Base-by-base conservation (phyloP, 2,113 vertebrate species). In the Panthera leo region DNA sequence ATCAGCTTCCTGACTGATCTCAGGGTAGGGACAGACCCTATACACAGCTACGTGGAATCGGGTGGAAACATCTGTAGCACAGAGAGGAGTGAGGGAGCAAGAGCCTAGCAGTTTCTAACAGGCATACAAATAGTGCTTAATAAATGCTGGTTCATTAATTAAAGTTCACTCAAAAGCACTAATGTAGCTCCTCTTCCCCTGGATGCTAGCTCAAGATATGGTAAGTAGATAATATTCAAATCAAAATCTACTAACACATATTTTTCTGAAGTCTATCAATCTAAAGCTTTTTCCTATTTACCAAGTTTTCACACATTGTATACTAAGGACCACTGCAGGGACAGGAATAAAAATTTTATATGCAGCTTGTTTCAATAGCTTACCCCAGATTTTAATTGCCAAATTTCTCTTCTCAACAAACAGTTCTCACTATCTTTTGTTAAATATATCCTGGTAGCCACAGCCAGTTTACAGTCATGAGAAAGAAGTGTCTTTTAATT, bases 341-440 rank as follows among this genome's bases (percentile, higher is more conserved):
- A 58, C 48, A 73, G 84, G 11, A 83, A 61, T 86, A 63, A 58
- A 90, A 67, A 34, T 45, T 53, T 39, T 68, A 34, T 5, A 63
- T 19, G 27, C 3, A 65, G 36, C 13, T 63, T 76, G 45, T 96
- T 88, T 85, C 13, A 88, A 7, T 9, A 61, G 16, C 4, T 51
- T 71, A 75, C 12, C 3, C 13, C 2, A 34, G 23, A 39, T 75
- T 51, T 95, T 19, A 84, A 67, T 65, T 63, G 34, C 25, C n/a
- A 91, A 58, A 13, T 85, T 94, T 65, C 36, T 85, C 58, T 95
- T 96, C 42, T 87, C 51, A 67, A 25, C 58, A 71, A 90, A 84
- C 23, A 67, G 34, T 27, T 83, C 18, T 76, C 16, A 12, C 4
- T 83, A 1, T 71, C 39, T 31, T 65, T 48, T 36, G 1, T 48